Evolutionary conservation across 2,888 invertebrate genomes (phyloP).

Genomic region (Tipula lateralis): DNA sequence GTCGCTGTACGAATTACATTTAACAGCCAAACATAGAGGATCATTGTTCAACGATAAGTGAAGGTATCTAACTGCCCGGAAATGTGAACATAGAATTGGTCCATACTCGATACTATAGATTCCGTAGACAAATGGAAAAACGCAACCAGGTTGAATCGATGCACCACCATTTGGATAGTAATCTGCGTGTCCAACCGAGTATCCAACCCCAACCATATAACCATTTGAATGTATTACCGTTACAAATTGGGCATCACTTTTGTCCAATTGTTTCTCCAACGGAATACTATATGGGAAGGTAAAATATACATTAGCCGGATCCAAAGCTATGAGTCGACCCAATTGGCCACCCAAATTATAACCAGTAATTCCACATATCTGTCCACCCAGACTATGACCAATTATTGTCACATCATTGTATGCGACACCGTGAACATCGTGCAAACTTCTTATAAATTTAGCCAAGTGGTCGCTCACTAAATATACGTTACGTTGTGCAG

Average conservation of each 20-base stretch:
- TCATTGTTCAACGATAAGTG: neutral
- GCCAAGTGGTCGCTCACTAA: constrained; percentile 38
- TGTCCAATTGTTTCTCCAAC: constrained; percentile 42
- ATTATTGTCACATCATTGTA: constrained; percentile 44
- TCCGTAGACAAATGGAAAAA: neutral
- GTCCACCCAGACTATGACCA: constrained; percentile 47
- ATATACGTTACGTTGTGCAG: constrained; percentile 33
- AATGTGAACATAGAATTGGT: neutral
- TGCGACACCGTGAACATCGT: constrained; percentile 40
- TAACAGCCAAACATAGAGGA: neutral
- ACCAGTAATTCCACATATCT: constrained; percentile 47
- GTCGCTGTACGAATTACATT: neutral
- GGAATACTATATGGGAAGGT: constrained; percentile 44
- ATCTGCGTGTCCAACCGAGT: neutral
- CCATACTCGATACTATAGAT: neutral
- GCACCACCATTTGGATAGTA: neutral
- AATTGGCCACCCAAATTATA: constrained; percentile 41
- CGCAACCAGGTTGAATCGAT: neutral
- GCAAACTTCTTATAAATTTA: constrained; percentile 43
- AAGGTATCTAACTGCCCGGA: neutral
- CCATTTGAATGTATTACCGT: constrained; percentile 47
- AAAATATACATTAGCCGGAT: constrained; percentile 48
- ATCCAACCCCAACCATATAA: neutral
- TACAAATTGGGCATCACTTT: constrained; percentile 44
- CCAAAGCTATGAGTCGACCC: constrained; percentile 47